Evolutionary conservation across 2,797 vertebrate species (phyloP), one percentile per base, ranked within the genome.

Genomic region (Astyanax mexicanus): DNA sequence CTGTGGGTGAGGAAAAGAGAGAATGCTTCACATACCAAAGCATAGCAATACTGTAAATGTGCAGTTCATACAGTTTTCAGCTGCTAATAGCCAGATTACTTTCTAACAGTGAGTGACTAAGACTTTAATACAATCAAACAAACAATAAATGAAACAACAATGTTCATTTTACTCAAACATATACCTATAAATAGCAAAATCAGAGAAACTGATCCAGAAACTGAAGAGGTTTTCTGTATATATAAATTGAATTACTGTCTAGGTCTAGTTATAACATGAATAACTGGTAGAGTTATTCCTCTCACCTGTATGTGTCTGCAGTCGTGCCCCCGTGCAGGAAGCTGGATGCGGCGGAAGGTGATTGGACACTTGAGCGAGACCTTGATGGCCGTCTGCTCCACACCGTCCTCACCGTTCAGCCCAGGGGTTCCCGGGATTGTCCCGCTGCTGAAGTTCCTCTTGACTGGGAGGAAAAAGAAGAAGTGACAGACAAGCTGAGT

Each of bases 351-450:
- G 45, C 96, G 93, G 91, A 98, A 98, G 27, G 97, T 98, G 91
- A 99, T 98, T 4, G 97, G 97, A 72, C 97, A 99, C 85, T 98
- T 98, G 35, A 99, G 94, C 21, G 97, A 98, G 67, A 98, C 97
- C 82, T 98, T 98, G 83, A 99, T 98, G 17, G 96, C 97, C 0
- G 97, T 99, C 89, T 99, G 97, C 79, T 99, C 97, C 42, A 99
- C 97, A 0, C 97, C 97, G 0, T 99, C 97, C 88, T 98, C 97
- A 0, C 97, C 97, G 0, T 97, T 98, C 73, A 96, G 94, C 0
- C 96, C 96, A 0, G 96, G 95, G 0, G 95, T 97, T 35, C 97
- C 97, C 0, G 97, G 96, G 81, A 98, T 96, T 10, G 96, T 96
- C 21, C 97, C 96, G 0, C 95, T 97, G 84, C 95, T 97, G 90